Evolutionary conservation across 2,113 vertebrate species (phyloP).

Genomic region (Cyprinodon tularosa): DNA sequence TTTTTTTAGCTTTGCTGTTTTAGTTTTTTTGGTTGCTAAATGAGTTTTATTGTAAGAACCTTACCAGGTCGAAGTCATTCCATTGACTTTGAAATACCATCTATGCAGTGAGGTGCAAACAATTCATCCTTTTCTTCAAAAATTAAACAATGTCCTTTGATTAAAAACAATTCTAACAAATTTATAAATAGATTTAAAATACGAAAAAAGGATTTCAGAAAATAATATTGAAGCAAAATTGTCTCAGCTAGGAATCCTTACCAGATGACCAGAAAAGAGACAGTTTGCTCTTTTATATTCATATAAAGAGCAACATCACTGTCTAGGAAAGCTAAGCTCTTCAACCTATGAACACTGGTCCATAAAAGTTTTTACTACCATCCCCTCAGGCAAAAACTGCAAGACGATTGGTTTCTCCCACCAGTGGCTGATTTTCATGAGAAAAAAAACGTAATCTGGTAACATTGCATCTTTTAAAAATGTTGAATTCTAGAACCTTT

Average conservation of each 20-base stretch:
- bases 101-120: slow-evolving; percentile 48
- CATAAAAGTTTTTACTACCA: slow-evolving; percentile 20
- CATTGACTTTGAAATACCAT: slow-evolving; percentile 41
- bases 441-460: slow-evolving; percentile 21
- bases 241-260: not conserved
- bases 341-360: slow-evolving; percentile 19
- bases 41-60: slow-evolving; percentile 12
- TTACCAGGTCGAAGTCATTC: slow-evolving; percentile 13
- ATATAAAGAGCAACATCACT: not conserved
- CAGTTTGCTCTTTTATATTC: not conserved
- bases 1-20: not conserved
- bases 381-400: slow-evolving; percentile 12
- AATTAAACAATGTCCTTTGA: not conserved
- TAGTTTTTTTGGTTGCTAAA: not conserved
- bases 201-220: too few relatives aligned
- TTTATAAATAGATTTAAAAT: too few relatives aligned
- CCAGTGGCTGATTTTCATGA: slow-evolving; percentile 40
- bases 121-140: slow-evolving; percentile 29
- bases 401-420: slow-evolving; percentile 15
- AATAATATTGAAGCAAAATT: too few relatives aligned
- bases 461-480: slow-evolving; percentile 18
- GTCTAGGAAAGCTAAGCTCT: slow-evolving; percentile 7
- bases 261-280: not conserved
- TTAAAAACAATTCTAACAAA: too few relatives aligned
- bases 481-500: slow-evolving; percentile 3